Evolutionary conservation across 1,140 invertebrate genomes (phyloP).

Genomic region (Drosophila murphyi): DNA sequence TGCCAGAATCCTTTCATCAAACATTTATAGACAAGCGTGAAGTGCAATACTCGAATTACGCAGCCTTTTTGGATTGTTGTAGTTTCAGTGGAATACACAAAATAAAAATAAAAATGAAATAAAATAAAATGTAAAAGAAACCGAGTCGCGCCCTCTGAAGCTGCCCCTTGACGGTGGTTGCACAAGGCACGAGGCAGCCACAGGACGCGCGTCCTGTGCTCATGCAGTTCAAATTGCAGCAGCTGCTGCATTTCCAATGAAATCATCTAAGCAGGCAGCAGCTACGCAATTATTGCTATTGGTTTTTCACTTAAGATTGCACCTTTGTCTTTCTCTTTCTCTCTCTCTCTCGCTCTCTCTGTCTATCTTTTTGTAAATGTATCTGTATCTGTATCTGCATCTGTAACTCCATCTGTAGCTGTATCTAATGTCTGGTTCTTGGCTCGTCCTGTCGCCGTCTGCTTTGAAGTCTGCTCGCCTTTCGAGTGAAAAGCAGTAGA

Average conservation of each 20-base stretch:
- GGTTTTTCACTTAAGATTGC: constrained; percentile 47
- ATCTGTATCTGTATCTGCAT: constrained; percentile 6
- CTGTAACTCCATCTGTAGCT: not conserved
- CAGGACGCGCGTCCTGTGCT: constrained; percentile 46
- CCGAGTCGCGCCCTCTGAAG: constrained; percentile 1
- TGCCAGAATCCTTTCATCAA: constrained; percentile 49
- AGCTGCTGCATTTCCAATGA: constrained; percentile 13
- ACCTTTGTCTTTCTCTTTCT: constrained; percentile 28
- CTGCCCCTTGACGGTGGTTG: not conserved
- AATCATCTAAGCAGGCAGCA: constrained; percentile 21
- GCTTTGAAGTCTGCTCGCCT: constrained; percentile 45
- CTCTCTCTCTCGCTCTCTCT: not conserved
- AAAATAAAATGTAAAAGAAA: not conserved
- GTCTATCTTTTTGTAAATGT: too few species aligned
- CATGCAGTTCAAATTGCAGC: constrained; percentile 38
- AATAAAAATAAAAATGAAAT: too few species aligned
- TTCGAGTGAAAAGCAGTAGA: not conserved
- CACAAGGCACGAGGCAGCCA: constrained; percentile 36
- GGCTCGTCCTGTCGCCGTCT: constrained; percentile 37
- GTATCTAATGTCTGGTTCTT: constrained; percentile 2
- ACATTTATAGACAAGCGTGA: constrained; percentile 49
- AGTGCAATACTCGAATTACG: constrained; percentile 55
- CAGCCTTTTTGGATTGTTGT: constrained; percentile 4
- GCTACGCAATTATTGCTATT: constrained; percentile 43
- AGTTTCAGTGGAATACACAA: constrained; percentile 13